Evolutionary conservation across 2,113 vertebrate genomes (phyloP), one percentile per base, ranked within the genome.

Genomic region (Regulus satrapa): DNA sequence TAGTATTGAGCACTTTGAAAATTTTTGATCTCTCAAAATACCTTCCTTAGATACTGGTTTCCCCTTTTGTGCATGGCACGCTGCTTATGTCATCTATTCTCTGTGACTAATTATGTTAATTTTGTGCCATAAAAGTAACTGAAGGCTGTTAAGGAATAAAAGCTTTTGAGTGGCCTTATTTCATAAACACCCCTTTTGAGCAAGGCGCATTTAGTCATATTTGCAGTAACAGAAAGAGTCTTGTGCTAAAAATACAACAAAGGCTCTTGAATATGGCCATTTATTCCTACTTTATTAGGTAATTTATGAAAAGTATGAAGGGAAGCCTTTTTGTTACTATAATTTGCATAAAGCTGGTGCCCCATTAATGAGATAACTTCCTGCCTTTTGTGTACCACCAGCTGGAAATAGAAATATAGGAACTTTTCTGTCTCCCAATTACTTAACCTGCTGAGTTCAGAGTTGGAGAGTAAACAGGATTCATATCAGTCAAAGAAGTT

Each of bases 11-110:
- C 98, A 98, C 98, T 99, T 99, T 98, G 98, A 99, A 99, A 98
- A 99, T 98, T 98, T 99, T 98, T 98, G 98, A 99, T 99, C 98
- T 98, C 98, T 98, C 98, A 97, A 98, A 99, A 98, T 98, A 99
- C 98, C 99, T 99, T 99, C 98, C 98, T 97, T 96, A 98, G 99
- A 99, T 98, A 98, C 98, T 96, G 97, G 95, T 98, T 97, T 97
- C 95, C 97, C 96, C 97, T 97, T 98, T 98, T 98, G 98, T 98
- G 97, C 97, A 95, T 94, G 96, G 97, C 98, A 98, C 94, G 97
- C 97, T 97, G 97, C 98, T 98, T 98, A 97, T 98, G 98, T 98
- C 98, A 98, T 98, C 97, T 98, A 98, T 98, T 98, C 98, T 98
- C 98, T 98, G 97, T 98, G 98, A 98, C 98, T 99, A 98, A 98